phyloP scores from a whole-genome alignment of 1,140 invertebrate species.

The Forficula auricularia region DNA sequence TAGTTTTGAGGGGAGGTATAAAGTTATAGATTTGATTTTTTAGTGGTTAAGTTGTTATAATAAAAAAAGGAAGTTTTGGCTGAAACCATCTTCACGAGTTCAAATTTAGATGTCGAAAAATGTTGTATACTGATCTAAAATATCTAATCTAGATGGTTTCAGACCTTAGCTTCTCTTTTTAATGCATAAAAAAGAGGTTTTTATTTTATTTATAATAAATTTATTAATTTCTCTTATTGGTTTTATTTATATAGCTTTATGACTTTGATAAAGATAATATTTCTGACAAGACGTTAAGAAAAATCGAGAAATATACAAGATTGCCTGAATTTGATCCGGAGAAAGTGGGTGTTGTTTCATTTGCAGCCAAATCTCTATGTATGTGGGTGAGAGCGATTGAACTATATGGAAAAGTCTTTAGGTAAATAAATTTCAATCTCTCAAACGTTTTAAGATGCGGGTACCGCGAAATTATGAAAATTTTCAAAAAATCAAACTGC shows the following conservation, averaged over 20 bases:
- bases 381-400: conserved; percentile 84
- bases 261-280: conserved; percentile 80
- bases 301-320: conserved; percentile 56
- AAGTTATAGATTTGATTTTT: no score
- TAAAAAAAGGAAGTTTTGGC: no score
- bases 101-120: no score
- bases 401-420: conserved; percentile 70
- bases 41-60: no score
- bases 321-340: conserved; percentile 73
- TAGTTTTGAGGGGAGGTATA: no score
- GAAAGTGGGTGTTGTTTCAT: conserved; percentile 60
- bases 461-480: no score
- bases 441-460: neutral
- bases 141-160: no score
- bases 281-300: conserved; percentile 56
- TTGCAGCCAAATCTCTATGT: conserved; percentile 66
- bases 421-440: conserved; percentile 27
- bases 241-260: conserved; percentile 34
- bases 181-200: no score
- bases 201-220: no score
- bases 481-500: conserved; percentile 2
- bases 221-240: neutral
- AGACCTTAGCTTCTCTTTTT: no score
- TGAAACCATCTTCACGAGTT: no score
- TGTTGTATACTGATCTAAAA: no score